Evolutionary conservation across 2,797 vertebrate species (phyloP).

Genomic region (Syngnathus acus): DNA sequence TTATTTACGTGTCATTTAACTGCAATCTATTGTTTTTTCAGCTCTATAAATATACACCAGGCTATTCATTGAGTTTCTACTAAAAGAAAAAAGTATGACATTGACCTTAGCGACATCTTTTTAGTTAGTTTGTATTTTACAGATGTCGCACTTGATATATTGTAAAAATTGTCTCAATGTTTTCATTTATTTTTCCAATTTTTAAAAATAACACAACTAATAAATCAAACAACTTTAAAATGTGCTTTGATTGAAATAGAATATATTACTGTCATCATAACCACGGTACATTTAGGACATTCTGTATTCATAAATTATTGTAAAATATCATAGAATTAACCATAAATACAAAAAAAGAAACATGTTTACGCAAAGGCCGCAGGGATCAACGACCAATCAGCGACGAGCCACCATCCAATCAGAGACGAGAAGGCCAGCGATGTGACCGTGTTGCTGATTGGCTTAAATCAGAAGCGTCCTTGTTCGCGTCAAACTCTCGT

Average conservation of each 20-base stretch:
- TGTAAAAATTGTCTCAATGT: too few species aligned
- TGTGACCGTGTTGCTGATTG: conserved; percentile 27
- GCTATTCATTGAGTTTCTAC: too few species aligned
- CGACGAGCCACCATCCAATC: conserved; percentile 31
- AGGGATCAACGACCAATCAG: background rate
- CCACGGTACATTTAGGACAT: background rate
- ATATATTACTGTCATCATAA: background rate
- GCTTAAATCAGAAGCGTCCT: background rate
- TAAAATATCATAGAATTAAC: background rate
- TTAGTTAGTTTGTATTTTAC: too few species aligned
- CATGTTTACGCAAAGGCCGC: background rate
- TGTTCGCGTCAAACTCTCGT: background rate
- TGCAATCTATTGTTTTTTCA: too few species aligned
- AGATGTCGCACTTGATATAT: too few species aligned
- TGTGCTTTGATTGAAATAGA: too few species aligned
- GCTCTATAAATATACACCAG: too few species aligned
- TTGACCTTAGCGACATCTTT: too few species aligned
- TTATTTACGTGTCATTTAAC: too few species aligned
- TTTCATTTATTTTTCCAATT: background rate
- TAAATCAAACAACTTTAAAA: background rate
- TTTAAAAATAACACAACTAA: background rate
- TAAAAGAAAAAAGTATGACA: too few species aligned
- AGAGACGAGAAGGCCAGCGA: background rate
- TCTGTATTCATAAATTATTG: too few species aligned
- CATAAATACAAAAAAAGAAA: background rate